Conservation (phyloP, 2,797 vertebrate species). For the Dendrocincla fuliginosa region DNA sequence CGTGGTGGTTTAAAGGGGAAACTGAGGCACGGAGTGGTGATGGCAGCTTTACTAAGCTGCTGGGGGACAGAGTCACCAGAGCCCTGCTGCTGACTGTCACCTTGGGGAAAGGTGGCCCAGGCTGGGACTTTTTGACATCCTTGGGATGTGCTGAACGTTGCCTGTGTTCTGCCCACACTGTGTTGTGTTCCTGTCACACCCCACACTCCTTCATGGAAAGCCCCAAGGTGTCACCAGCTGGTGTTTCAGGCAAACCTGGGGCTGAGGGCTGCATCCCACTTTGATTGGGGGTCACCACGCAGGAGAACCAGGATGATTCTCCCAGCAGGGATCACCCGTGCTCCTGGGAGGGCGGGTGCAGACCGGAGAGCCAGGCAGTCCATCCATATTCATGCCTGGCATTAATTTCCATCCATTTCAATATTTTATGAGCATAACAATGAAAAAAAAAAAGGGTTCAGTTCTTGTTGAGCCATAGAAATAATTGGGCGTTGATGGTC, state of each 20-base stretch:
- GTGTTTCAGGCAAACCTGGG: neutral
- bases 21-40: neutral
- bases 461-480: neutral
- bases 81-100: neutral
- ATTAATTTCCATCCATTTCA: slow-evolving; percentile 1
- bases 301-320: neutral
- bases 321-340: neutral
- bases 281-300: rapidly evolving
- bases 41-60: slow-evolving; percentile 24
- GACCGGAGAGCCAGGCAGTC: neutral
- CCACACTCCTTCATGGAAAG: neutral
- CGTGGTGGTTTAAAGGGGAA: neutral
- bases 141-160: neutral
- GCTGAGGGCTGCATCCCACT: rapidly evolving
- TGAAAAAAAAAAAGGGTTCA: neutral
- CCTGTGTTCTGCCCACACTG: neutral
- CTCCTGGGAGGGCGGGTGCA: neutral
- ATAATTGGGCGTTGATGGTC: neutral
- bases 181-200: rapidly evolving
- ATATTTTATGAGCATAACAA: neutral
- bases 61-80: neutral
- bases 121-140: neutral
- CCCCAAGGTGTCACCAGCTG: neutral
- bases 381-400: neutral
- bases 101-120: neutral